phyloP scores from a whole-genome alignment of 2,888 invertebrate species.

The Pardosa pseudoannulata region DNA sequence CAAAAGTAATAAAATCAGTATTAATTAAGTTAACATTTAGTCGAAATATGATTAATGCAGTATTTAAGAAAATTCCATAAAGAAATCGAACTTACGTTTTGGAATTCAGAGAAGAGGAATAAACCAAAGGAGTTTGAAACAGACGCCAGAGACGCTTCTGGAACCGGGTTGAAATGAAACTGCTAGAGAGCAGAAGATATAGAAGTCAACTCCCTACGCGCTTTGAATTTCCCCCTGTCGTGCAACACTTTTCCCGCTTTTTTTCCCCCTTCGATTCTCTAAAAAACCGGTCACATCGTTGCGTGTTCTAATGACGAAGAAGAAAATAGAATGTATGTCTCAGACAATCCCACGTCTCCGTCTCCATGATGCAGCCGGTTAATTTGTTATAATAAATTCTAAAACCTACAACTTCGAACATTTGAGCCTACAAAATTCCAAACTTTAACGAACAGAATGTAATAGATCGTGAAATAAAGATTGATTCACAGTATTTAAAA shows the following conservation, averaged over 20 bases:
- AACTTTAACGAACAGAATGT: too few species aligned
- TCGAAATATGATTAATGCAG: too few species aligned
- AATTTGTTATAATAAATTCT: too few species aligned
- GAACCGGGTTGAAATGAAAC: background rate
- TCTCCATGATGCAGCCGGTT: background rate
- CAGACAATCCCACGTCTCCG: background rate
- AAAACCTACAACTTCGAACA: too few species aligned
- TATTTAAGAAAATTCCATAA: too few species aligned
- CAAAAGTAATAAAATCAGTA: too few species aligned
- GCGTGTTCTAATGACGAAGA: constrained; percentile 2
- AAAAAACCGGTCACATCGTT: constrained; percentile 27
- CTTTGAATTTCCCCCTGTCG: constrained; percentile 38
- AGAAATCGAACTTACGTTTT: background rate
- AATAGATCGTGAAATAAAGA: too few species aligned
- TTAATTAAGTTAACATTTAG: too few species aligned
- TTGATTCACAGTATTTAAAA: too few species aligned
- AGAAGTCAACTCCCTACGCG: constrained; percentile 59
- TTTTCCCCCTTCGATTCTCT: constrained; percentile 1
- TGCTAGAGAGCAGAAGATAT: background rate
- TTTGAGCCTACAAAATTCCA: too few species aligned
- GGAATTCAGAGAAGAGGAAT: background rate
- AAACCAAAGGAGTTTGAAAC: background rate
- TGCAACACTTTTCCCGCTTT: constrained; percentile 27
- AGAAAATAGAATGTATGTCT: background rate
- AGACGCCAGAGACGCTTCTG: background rate